These are phyloP conservation scores for Danio tinwini DNA, from an alignment of 2,797 vertebrate genomes.

Conservation along the genomic window DNA sequence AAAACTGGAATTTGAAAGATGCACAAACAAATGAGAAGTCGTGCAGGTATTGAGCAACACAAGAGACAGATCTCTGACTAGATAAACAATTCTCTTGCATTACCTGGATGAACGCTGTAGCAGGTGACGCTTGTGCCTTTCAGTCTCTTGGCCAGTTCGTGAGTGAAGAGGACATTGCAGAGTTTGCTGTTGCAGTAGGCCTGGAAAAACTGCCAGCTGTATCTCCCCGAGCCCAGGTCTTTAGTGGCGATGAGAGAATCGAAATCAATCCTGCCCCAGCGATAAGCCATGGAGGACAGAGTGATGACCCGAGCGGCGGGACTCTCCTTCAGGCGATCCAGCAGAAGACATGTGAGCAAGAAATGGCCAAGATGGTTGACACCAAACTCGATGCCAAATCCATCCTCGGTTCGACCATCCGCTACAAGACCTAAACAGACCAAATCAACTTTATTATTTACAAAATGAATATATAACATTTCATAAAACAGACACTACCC, in stretches of 20 bases:
- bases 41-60: not conserved
- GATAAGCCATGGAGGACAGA: constrained; percentile 73
- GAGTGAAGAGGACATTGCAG: constrained; percentile 77
- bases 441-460: no score
- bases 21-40: not conserved
- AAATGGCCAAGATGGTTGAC: constrained; percentile 83
- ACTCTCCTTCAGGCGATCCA: constrained; percentile 71
- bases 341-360: constrained; percentile 73
- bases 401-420: constrained; percentile 74
- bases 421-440: constrained; percentile 69
- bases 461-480: no score
- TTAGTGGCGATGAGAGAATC: constrained; percentile 63
- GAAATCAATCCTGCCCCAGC: constrained; percentile 75
- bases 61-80: not conserved
- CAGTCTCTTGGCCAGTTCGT: constrained; percentile 74
- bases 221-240: constrained; percentile 71
- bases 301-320: constrained; percentile 71
- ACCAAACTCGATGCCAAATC: constrained; percentile 76
- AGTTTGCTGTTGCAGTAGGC: constrained; percentile 80
- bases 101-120: constrained; percentile 79
- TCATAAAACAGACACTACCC: no score
- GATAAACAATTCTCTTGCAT: constrained; percentile 31
- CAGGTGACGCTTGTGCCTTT: constrained; percentile 70
- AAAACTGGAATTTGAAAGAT: not conserved
- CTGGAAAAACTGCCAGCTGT: constrained; percentile 77